A percentile compares a stretch with the other conserved stretches of the same genome.
phyloP scores from a whole-genome alignment of 2,888 invertebrate species.

The Epistrophe grossulariae region DNA sequence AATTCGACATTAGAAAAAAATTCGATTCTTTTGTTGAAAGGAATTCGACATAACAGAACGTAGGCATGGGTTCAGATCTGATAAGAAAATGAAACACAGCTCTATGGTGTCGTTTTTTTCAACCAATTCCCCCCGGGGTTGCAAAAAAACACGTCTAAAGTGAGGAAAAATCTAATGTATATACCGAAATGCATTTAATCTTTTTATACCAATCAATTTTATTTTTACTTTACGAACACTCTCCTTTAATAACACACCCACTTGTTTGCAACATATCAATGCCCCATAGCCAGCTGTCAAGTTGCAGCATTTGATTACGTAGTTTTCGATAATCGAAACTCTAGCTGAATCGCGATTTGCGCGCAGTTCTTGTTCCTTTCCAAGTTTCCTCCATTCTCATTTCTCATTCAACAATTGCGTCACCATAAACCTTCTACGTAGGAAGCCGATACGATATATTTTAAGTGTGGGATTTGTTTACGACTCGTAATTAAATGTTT shows the following conservation, averaged over 20 bases:
- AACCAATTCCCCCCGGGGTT: no score
- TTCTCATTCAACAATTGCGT: constrained; percentile 48
- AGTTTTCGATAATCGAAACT: not conserved
- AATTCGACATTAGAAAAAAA: no score
- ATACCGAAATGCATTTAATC: no score
- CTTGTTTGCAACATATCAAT: constrained; percentile 31
- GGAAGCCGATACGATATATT: not conserved
- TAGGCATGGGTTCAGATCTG: no score
- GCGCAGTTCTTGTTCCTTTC: not conserved
- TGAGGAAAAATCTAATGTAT: no score
- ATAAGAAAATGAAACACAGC: no score
- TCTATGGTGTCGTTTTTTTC: no score
- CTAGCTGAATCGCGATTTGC: constrained; percentile 12
- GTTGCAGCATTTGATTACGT: constrained; percentile 25
- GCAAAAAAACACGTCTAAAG: no score
- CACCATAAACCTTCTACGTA: constrained; percentile 32
- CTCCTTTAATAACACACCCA: constrained; percentile 27
- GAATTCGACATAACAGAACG: no score
- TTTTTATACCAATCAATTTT: no score
- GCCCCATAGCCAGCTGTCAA: constrained; percentile 52
- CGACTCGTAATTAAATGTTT: constrained; percentile 40
- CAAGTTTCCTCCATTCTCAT: not conserved
- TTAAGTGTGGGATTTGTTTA: constrained; percentile 55
- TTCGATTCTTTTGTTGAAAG: no score
- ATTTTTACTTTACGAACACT: not conserved